Conservation (phyloP, 2,113 vertebrate genomes). For the Xenus cinereus region DNA sequence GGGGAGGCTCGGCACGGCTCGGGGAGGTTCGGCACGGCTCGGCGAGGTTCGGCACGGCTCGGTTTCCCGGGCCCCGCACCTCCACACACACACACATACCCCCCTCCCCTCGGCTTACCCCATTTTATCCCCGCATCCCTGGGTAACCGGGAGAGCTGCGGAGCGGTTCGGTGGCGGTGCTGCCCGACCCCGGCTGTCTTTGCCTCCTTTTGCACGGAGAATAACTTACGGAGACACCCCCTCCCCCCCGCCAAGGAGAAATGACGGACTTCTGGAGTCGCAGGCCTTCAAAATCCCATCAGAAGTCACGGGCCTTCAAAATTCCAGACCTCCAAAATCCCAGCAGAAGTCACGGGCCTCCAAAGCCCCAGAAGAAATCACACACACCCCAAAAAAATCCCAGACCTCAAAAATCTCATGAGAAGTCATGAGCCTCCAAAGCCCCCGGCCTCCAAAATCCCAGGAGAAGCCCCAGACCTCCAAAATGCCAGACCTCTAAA, state of each 20-base stretch:
- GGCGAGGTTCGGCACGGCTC: not conserved
- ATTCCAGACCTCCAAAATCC: not conserved
- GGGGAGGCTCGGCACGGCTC: not conserved
- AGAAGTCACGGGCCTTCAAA: not conserved
- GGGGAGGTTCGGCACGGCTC: too few relatives aligned
- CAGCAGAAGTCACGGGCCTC: not conserved
- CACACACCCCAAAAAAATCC: not conserved
- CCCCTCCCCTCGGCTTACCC: too few relatives aligned
- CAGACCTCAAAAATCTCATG: not conserved
- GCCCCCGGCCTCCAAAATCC: not conserved
- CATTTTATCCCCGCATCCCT: accelerated
- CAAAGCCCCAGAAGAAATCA: not conserved
- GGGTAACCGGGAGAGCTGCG: not conserved
- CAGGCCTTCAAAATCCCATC: not conserved
- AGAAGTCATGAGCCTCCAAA: not conserved
- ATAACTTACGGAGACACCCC: not conserved
- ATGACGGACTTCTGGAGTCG: not conserved
- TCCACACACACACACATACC: too few relatives aligned
- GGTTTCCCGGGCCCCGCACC: too few relatives aligned
- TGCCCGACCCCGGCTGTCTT: not conserved
- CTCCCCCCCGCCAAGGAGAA: too few relatives aligned
- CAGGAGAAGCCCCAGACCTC: not conserved
- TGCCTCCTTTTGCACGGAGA: not conserved
- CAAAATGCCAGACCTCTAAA: not conserved
- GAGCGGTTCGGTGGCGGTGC: not conserved